These are phyloP conservation scores for Umimayanthus kanabou DNA, from an alignment of 92 coral and sea anemone genomes.

Conservation along the genomic window DNA sequence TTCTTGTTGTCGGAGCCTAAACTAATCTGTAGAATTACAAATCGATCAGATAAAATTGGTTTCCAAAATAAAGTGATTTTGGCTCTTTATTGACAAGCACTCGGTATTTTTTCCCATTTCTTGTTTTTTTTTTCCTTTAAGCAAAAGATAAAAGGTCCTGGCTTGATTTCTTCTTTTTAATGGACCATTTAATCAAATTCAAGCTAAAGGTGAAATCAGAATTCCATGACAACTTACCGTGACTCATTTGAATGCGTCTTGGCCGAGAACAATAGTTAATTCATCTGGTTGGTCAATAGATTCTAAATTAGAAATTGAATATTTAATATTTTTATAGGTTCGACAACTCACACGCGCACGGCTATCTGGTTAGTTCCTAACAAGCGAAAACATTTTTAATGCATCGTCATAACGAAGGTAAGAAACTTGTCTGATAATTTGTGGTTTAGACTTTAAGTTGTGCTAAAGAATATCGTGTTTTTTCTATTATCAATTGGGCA, in stretches of 20 bases:
- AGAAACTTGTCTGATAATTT: background rate
- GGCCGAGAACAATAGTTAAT: background rate
- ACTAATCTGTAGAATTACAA: no score
- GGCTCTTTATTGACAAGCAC: no score
- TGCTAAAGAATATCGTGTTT: no score
- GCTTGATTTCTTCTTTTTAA: background rate
- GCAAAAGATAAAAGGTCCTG: no score
- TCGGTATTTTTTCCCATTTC: no score
- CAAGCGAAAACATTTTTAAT: background rate
- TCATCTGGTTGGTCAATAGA: background rate
- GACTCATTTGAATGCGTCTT: conserved; percentile 7
- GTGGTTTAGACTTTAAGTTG: background rate
- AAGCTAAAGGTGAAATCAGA: background rate
- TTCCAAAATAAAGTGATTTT: no score
- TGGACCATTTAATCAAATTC: background rate
- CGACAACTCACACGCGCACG: background rate
- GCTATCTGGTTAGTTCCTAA: background rate
- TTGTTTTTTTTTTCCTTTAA: no score
- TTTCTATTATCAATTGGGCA: background rate
- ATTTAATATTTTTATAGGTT: no score
- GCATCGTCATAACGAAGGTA: background rate
- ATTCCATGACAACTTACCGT: conserved; percentile 1
- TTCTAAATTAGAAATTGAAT: background rate
- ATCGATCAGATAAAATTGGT: no score
- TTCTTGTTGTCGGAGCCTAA: no score